Conservation (phyloP, 1,140 invertebrate species). For the Belonocnema kinseyi region DNA sequence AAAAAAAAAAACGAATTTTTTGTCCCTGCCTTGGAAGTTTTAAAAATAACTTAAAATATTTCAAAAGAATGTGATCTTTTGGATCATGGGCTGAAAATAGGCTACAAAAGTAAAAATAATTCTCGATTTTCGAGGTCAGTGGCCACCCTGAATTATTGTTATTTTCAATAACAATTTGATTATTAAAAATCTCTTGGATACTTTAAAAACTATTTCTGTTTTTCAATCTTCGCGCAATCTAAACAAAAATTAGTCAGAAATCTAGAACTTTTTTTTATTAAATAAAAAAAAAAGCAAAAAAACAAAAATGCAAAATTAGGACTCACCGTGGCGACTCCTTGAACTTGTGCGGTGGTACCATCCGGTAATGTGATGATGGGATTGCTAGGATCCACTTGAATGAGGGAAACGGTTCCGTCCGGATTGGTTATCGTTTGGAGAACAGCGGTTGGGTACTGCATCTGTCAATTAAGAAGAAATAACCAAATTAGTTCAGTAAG, state of each 20-base stretch:
- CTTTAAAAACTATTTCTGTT: too few species aligned
- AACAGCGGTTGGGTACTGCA: slow-evolving; percentile 92
- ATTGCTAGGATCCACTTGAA: slow-evolving; percentile 96
- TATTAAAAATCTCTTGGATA: too few species aligned
- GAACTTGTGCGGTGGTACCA: slow-evolving; percentile 95
- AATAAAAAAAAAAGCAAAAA: not conserved
- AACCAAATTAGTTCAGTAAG: slow-evolving; percentile 34
- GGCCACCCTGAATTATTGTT: too few species aligned
- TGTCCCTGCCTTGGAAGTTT: too few species aligned
- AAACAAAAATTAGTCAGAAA: not conserved
- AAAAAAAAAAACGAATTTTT: too few species aligned
- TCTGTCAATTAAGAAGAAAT: slow-evolving; percentile 67
- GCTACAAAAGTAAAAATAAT: too few species aligned
- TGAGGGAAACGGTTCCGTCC: slow-evolving; percentile 96
- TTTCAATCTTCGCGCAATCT: too few species aligned
- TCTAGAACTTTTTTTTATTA: not conserved
- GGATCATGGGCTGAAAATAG: too few species aligned
- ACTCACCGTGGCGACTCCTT: slow-evolving; percentile 90
- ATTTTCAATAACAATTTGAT: too few species aligned
- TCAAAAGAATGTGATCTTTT: too few species aligned
- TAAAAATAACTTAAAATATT: too few species aligned
- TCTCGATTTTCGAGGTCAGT: too few species aligned
- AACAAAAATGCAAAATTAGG: not conserved
- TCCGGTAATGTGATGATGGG: slow-evolving; percentile 96
- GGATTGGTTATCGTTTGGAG: slow-evolving; percentile 97